These are phyloP conservation scores for Zosterops lateralis DNA, from an alignment of 2,113 vertebrate genomes.

Conservation along the genomic window DNA sequence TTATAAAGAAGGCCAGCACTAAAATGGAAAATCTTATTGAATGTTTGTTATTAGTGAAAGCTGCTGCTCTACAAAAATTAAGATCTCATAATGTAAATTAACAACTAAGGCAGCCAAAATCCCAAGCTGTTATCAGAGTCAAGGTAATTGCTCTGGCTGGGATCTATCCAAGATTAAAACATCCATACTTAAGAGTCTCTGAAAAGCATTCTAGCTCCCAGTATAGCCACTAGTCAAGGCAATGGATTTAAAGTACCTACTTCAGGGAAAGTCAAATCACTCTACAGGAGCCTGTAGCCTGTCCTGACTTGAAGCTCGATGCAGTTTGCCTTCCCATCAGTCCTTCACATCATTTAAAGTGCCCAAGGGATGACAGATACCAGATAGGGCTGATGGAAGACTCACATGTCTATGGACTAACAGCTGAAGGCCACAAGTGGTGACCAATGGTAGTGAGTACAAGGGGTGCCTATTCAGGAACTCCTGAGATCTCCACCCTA, in stretches of 20 bases:
- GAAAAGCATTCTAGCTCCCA: neutral
- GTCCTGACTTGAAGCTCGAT: neutral
- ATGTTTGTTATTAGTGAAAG: conserved; percentile 24
- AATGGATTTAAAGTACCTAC: neutral
- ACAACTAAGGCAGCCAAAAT: neutral
- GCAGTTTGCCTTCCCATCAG: accelerated
- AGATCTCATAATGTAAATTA: conserved; percentile 37
- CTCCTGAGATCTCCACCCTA: neutral
- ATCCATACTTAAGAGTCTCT: neutral
- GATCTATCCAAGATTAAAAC: neutral
- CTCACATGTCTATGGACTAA: neutral
- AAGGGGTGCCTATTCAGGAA: neutral
- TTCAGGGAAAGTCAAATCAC: neutral
- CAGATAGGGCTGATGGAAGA: neutral
- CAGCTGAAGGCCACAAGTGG: neutral
- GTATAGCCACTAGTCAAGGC: neutral
- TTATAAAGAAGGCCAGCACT: conserved; percentile 2
- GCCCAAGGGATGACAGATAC: neutral
- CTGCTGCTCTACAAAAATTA: conserved; percentile 8
- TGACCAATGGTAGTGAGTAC: neutral
- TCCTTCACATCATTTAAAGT: neutral
- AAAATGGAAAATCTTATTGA: conserved; percentile 39
- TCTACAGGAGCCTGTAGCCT: neutral
- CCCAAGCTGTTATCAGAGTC: neutral
- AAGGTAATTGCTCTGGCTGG: neutral